phyloP scores from a whole-genome alignment of 1,140 invertebrate genomes.

The Ladona fulva region DNA sequence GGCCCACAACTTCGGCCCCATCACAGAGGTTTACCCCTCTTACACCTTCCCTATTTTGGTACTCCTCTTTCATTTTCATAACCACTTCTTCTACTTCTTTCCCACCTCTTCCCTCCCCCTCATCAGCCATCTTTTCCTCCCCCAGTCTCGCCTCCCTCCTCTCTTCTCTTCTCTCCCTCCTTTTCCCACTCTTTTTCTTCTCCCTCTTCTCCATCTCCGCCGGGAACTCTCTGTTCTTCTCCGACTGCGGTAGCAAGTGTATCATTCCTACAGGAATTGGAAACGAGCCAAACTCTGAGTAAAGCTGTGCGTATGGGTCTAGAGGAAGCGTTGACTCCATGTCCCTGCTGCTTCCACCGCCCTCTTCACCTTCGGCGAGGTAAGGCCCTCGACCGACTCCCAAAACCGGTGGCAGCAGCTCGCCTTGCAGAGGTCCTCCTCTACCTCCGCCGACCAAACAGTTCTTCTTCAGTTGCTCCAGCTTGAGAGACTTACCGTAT shows the following conservation, averaged over 20 bases:
- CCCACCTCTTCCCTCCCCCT: background rate
- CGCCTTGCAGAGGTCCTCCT: slow-evolving; percentile 24
- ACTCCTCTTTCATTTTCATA: background rate
- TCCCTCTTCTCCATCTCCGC: background rate
- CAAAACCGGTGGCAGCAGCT: background rate
- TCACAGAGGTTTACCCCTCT: background rate
- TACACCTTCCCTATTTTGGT: background rate
- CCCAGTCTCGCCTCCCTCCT: background rate
- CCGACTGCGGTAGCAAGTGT: slow-evolving; percentile 64
- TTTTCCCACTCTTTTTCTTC: background rate
- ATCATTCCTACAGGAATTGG: slow-evolving; percentile 76
- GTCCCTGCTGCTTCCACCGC: slow-evolving; percentile 27
- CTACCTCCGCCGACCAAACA: slow-evolving; percentile 55
- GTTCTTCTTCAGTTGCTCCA: slow-evolving; percentile 77
- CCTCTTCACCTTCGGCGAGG: slow-evolving; percentile 27
- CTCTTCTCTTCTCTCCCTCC: background rate
- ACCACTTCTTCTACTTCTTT: background rate
- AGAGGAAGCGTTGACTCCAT: slow-evolving; percentile 39
- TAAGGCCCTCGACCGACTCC: slow-evolving; percentile 27
- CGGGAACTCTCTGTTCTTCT: slow-evolving; percentile 50
- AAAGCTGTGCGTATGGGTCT: slow-evolving; percentile 60
- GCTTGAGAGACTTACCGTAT: slow-evolving; percentile 78
- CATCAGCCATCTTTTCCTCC: background rate
- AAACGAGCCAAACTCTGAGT: slow-evolving; percentile 70
- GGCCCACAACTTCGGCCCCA: background rate